Conservation (phyloP, 2,113 vertebrate genomes). For the Tympanuchus pallidicinctus region DNA sequence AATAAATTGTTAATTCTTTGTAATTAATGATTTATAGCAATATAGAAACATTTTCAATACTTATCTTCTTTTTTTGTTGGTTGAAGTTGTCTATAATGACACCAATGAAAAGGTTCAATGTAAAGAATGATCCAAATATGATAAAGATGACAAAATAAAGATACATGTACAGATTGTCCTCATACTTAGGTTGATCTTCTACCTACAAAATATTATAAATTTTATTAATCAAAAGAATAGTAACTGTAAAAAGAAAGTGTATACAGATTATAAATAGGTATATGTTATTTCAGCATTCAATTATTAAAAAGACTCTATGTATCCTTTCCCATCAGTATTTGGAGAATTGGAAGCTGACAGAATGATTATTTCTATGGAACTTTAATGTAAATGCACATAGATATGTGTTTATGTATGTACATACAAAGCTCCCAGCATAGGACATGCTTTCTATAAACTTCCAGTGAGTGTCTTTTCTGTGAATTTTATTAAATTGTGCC, state of each 20-base stretch:
- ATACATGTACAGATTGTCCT: conserved; percentile 91
- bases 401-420: not conserved
- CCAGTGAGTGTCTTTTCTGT: not conserved
- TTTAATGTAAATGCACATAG: not conserved
- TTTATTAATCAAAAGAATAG: not conserved
- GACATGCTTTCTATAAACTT: not conserved
- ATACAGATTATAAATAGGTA: not conserved
- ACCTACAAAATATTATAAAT: conserved; percentile 73
- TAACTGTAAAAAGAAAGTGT: not conserved
- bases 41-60: conserved; percentile 75
- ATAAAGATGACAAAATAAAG: conserved; percentile 97
- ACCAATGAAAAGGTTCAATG: conserved; percentile 97
- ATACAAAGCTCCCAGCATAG: not conserved
- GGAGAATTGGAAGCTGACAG: not conserved
- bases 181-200: conserved; percentile 88
- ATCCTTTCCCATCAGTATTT: not conserved
- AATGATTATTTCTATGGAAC: not conserved
- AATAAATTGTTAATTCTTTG: not conserved
- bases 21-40: not conserved
- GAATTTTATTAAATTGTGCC: not conserved
- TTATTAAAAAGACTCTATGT: not conserved
- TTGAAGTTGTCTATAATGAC: conserved; percentile 99
- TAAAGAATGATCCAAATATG: conserved; percentile 98
- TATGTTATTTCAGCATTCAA: not conserved
- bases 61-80: conserved; percentile 99